Evolutionary conservation across 2,113 vertebrate genomes (phyloP).

Genomic region (Dipodomys spectabilis): DNA sequence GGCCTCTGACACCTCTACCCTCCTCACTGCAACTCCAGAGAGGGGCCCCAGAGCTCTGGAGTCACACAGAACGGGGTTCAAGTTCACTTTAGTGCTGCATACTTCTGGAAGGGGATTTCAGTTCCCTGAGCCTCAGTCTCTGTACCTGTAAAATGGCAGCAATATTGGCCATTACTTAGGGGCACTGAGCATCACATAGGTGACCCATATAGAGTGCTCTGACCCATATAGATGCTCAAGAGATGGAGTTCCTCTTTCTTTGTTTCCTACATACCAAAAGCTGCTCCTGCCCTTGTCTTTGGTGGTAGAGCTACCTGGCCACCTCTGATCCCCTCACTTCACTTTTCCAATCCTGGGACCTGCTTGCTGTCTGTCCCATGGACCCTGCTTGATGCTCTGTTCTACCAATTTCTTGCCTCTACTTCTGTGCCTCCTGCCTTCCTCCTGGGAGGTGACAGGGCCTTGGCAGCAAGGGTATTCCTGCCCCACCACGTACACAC

Average conservation of each 20-base stretch:
- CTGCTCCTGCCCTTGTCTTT: neutral
- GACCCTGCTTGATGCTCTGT: neutral
- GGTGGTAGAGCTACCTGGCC: neutral
- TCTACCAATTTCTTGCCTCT: neutral
- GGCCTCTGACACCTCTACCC: slow-evolving; percentile 1
- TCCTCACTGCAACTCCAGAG: neutral
- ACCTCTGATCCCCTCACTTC: neutral
- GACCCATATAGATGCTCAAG: neutral
- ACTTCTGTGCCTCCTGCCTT: neutral
- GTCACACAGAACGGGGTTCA: neutral
- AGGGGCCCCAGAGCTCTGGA: neutral
- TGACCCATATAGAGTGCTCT: neutral
- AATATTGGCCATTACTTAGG: neutral
- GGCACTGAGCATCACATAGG: neutral
- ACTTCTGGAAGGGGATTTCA: neutral
- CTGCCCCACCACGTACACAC: no score
- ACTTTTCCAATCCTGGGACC: neutral
- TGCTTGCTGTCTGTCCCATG: no score
- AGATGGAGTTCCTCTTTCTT: neutral
- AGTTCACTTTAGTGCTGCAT: neutral
- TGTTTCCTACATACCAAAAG: neutral
- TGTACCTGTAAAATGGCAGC: slow-evolving; percentile 41
- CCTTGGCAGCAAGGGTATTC: neutral
- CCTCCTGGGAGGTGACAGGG: neutral
- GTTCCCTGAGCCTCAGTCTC: slow-evolving; percentile 39